A percentile compares a stretch with the other conserved stretches of the same genome.
These are phyloP conservation scores for Eupithecia tripunctaria DNA, from an alignment of 2,888 invertebrate species.

Conservation along the genomic window DNA sequence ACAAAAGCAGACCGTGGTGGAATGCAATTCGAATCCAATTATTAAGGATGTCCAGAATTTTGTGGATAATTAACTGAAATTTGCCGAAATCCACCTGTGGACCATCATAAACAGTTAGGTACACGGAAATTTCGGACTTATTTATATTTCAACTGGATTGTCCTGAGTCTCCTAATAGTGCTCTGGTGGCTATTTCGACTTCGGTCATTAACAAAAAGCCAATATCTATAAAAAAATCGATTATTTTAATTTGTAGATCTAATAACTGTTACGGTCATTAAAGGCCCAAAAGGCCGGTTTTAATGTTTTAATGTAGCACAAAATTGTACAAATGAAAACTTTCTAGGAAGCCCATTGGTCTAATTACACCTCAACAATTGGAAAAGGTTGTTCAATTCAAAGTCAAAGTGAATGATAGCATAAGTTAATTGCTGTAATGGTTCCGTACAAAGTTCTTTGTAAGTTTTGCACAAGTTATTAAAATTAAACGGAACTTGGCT, in stretches of 20 bases:
- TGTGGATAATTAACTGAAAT: not conserved
- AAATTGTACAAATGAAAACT: not conserved
- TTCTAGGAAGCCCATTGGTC: not conserved
- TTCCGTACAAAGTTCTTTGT: not conserved
- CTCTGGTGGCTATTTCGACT: not conserved
- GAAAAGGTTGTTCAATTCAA: not conserved
- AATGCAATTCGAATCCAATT: not conserved
- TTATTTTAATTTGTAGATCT: not conserved
- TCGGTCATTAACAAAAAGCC: not conserved
- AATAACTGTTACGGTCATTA: not conserved
- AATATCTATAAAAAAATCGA: not conserved
- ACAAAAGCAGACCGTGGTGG: not conserved
- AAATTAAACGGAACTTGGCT: constrained; percentile 1
- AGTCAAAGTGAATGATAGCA: constrained; percentile 1
- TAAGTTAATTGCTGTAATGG: not conserved
- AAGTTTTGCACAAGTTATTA: not conserved
- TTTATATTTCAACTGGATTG: not conserved
- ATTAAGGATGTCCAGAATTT: not conserved
- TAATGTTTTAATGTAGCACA: not conserved
- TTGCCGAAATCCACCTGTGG: too few relatives aligned
- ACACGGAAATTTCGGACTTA: too few relatives aligned
- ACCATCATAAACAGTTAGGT: too few relatives aligned
- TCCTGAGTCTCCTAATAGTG: too few relatives aligned
- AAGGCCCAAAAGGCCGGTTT: not conserved
- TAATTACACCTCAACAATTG: not conserved